These are phyloP conservation scores for Erpobdella octoculata DNA, from an alignment of 2,888 invertebrate genomes.

Conservation along the genomic window DNA sequence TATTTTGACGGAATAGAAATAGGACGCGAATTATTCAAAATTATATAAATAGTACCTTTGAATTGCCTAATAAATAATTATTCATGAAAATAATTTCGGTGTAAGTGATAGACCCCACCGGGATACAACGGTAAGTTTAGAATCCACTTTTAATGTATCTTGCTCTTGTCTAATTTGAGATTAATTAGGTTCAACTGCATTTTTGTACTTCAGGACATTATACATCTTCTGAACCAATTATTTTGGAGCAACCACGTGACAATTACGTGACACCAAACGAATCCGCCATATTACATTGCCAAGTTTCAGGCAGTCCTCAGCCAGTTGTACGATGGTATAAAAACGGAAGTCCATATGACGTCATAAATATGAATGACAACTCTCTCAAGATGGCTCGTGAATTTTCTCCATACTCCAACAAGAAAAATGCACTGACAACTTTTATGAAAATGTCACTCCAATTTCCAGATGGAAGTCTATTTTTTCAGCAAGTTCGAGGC, in stretches of 20 bases:
- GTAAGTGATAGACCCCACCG: no score
- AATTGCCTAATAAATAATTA: no score
- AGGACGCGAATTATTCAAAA: no score
- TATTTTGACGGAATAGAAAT: no score
- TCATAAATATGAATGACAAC: background rate
- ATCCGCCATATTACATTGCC: background rate
- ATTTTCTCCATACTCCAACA: background rate
- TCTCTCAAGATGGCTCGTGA: background rate
- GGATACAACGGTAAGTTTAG: no score
- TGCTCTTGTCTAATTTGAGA: no score
- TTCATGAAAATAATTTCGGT: no score
- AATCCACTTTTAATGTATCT: no score
- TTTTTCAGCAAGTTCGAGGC: background rate
- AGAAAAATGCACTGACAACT: background rate
- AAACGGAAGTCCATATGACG: background rate
- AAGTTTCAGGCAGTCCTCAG: background rate
- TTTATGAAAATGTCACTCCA: background rate
- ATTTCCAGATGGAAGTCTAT: slow-evolving; percentile 7
- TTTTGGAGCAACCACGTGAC: background rate
- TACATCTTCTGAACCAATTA: background rate
- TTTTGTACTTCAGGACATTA: background rate
- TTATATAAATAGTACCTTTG: no score
- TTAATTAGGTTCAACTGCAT: no score
- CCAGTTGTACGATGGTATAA: background rate
- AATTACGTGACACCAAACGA: background rate